Conservation (phyloP, 2,113 vertebrate genomes). For the Rhinogobius similis region DNA sequence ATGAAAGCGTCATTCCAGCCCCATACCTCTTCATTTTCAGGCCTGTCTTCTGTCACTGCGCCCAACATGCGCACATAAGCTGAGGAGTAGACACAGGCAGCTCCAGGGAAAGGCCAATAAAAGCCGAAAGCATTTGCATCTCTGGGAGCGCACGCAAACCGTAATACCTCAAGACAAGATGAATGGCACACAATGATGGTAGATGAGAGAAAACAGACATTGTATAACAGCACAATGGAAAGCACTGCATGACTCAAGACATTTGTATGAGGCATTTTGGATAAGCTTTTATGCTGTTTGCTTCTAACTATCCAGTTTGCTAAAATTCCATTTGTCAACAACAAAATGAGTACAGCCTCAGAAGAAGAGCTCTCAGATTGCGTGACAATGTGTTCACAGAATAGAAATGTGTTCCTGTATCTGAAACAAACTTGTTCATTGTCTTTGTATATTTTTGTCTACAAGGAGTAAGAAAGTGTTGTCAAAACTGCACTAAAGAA, state of each 20-base stretch:
- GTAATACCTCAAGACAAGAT: slow-evolving; percentile 8
- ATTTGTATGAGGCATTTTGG: background rate
- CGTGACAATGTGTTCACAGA: background rate
- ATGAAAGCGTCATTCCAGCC: slow-evolving; percentile 54
- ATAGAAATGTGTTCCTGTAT: background rate
- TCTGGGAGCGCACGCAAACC: slow-evolving; percentile 12
- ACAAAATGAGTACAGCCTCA: background rate
- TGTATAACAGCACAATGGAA: background rate
- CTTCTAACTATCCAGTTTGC: background rate
- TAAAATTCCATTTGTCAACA: background rate
- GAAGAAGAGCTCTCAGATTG: background rate
- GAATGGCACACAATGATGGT: slow-evolving; percentile 4
- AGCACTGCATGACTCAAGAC: background rate
- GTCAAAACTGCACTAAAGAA: background rate
- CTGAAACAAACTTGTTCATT: background rate
- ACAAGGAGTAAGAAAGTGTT: no score
- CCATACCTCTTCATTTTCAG: slow-evolving; percentile 67
- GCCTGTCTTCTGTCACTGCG: slow-evolving; percentile 36
- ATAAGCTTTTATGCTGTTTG: slow-evolving; percentile 1
- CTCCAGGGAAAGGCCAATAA: slow-evolving; percentile 18
- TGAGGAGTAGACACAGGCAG: background rate
- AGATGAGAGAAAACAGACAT: background rate
- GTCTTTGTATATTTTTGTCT: background rate
- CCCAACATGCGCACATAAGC: background rate
- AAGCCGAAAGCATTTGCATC: slow-evolving; percentile 32